These are phyloP conservation scores for Teinopalpus imperialis DNA, from an alignment of 2,888 invertebrate species.

Conservation along the genomic window DNA sequence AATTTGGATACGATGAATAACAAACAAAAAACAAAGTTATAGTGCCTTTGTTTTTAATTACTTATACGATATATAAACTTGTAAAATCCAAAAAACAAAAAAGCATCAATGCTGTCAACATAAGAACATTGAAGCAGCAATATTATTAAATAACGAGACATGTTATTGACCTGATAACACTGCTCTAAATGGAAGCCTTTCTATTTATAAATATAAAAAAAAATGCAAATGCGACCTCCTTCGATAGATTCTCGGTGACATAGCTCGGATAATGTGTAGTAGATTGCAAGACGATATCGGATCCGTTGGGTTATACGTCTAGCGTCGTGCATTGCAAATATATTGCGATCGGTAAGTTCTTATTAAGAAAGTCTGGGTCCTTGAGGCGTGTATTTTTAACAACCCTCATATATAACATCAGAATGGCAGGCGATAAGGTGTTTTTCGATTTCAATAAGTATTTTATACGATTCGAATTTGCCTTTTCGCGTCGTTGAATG, in stretches of 20 bases:
- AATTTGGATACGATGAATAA: too few species aligned
- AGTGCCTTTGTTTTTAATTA: too few species aligned
- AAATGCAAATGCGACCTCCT: conserved; percentile 44
- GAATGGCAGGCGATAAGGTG: background rate
- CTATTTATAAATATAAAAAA: conserved; percentile 51
- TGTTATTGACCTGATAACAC: too few species aligned
- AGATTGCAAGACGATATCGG: conserved; percentile 31
- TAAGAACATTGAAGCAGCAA: too few species aligned
- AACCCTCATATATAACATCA: conserved; percentile 7
- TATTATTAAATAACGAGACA: too few species aligned
- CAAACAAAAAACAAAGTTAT: too few species aligned
- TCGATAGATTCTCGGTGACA: conserved; percentile 32
- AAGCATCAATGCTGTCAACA: too few species aligned
- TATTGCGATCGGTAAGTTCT: conserved; percentile 19
- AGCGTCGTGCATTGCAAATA: conserved; percentile 11
- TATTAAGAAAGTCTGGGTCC: conserved; percentile 8
- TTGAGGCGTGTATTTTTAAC: conserved; percentile 21
- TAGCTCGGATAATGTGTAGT: conserved; percentile 28
- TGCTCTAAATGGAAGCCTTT: too few species aligned
- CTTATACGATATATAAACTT: too few species aligned
- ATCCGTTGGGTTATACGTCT: conserved; percentile 18
- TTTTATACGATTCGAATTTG: background rate
- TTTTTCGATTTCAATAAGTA: background rate
- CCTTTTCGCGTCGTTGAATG: background rate
- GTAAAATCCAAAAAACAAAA: too few species aligned